Evolutionary conservation across 2,888 invertebrate genomes (phyloP).

Genomic region (Theristus sp.): DNA sequence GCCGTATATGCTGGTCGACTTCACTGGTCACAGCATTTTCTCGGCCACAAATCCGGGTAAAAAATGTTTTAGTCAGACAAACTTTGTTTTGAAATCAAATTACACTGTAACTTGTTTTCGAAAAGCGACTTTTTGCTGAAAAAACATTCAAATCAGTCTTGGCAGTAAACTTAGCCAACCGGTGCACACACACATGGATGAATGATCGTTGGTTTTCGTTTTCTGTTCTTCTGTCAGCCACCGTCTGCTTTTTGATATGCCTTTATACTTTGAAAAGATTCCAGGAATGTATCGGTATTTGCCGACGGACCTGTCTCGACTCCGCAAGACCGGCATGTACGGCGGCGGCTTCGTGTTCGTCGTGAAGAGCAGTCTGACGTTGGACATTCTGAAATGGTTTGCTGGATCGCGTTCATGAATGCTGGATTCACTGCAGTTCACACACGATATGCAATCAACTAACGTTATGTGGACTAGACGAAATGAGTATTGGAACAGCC

Average conservation of each 20-base stretch:
- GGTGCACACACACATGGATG: too few species aligned
- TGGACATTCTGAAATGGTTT: slow-evolving; percentile 21
- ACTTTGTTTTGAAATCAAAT: neutral
- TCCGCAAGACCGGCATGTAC: slow-evolving; percentile 15
- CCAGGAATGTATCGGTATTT: slow-evolving; percentile 22
- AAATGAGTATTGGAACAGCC: too few species aligned
- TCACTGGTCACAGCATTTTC: slow-evolving; percentile 1
- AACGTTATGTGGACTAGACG: too few species aligned
- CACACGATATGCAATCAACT: too few species aligned
- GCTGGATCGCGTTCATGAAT: neutral
- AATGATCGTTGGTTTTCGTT: too few species aligned
- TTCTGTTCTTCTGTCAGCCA: too few species aligned
- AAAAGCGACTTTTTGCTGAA: too few species aligned
- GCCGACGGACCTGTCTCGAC: slow-evolving; percentile 16
- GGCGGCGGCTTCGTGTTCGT: slow-evolving; percentile 14
- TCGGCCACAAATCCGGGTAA: slow-evolving; percentile 2
- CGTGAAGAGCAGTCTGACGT: slow-evolving; percentile 9
- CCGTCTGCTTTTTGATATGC: neutral
- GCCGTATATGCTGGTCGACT: slow-evolving; percentile 1
- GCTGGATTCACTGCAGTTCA: too few species aligned
- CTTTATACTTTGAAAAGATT: too few species aligned
- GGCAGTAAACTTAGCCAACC: too few species aligned
- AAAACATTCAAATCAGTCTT: too few species aligned
- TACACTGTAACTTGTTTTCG: too few species aligned
- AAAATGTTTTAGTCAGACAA: neutral